These are phyloP conservation scores for Biston stratarius DNA, from an alignment of 2,888 invertebrate genomes.

Conservation along the genomic window DNA sequence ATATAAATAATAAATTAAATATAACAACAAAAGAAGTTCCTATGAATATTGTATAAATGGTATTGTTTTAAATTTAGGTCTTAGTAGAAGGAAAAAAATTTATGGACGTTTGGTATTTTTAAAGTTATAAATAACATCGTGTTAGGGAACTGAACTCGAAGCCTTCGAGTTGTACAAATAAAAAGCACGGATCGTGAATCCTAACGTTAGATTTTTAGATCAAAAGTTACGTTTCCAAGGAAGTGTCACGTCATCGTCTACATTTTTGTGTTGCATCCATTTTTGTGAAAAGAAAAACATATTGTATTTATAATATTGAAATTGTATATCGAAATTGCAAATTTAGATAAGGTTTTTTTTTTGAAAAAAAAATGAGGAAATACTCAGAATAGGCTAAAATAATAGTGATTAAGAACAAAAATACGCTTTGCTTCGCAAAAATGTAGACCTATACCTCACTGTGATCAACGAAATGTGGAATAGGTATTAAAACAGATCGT, in stretches of 20 bases:
- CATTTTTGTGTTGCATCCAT: slow-evolving; percentile 59
- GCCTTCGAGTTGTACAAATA: slow-evolving; percentile 74
- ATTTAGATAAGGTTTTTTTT: slow-evolving; percentile 62
- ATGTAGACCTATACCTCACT: slow-evolving; percentile 64
- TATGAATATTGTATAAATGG: slow-evolving; percentile 86
- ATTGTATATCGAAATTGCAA: slow-evolving; percentile 71
- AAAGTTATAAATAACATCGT: slow-evolving; percentile 81
- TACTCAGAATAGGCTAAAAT: slow-evolving; percentile 53
- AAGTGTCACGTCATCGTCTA: slow-evolving; percentile 75
- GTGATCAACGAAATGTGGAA: slow-evolving; percentile 82
- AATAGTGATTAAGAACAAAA: slow-evolving; percentile 48
- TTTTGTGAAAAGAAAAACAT: slow-evolving; percentile 49
- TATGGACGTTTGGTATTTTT: slow-evolving; percentile 86
- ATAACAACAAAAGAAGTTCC: slow-evolving; percentile 87
- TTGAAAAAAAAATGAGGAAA: slow-evolving; percentile 50
- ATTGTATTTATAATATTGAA: slow-evolving; percentile 56
- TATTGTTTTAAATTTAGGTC: slow-evolving; percentile 86
- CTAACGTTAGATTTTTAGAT: slow-evolving; percentile 83
- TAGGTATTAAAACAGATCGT: slow-evolving; percentile 72
- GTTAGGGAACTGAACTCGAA: slow-evolving; percentile 74
- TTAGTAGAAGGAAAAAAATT: slow-evolving; percentile 85
- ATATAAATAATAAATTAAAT: slow-evolving; percentile 85
- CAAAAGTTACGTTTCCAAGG: slow-evolving; percentile 84
- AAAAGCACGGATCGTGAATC: slow-evolving; percentile 85
- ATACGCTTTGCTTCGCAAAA: slow-evolving; percentile 55